phyloP scores from a whole-genome alignment of 2,113 vertebrate genomes.

The Myotis yumanensis region DNA sequence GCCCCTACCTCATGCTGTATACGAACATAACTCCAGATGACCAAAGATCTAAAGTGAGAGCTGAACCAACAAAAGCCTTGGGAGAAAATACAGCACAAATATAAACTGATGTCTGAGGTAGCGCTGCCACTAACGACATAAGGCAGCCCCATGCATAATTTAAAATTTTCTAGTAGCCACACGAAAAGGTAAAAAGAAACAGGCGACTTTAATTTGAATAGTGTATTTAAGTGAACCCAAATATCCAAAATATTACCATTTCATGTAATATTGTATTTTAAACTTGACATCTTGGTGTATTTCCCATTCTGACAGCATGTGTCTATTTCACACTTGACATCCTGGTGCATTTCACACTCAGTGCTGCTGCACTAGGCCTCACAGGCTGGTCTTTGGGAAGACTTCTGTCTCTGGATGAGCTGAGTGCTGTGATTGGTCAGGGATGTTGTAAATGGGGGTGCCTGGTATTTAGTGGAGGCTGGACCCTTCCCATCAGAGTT shows the following conservation, averaged over 20 bases:
- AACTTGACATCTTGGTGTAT: background rate
- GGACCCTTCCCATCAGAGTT: background rate
- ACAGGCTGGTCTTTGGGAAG: background rate
- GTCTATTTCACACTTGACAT: background rate
- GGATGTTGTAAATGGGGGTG: background rate
- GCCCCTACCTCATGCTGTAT: background rate
- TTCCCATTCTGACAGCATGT: background rate
- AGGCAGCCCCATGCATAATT: background rate
- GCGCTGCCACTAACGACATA: fast-evolving
- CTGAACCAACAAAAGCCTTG: background rate
- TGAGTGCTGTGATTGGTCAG: background rate
- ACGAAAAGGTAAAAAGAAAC: background rate
- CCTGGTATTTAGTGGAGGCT: background rate
- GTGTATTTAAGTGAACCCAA: background rate
- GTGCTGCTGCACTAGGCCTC: too few species aligned
- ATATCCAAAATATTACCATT: background rate
- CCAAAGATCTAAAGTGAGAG: background rate
- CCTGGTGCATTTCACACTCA: background rate
- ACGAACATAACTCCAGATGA: background rate
- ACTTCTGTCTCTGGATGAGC: background rate
- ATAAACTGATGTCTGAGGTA: background rate
- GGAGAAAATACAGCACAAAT: background rate
- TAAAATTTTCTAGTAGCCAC: background rate
- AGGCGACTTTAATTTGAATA: background rate
- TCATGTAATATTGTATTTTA: background rate